These are phyloP conservation scores for Macquaria australasica DNA, from an alignment of 2,113 vertebrate genomes.

Conservation along the genomic window DNA sequence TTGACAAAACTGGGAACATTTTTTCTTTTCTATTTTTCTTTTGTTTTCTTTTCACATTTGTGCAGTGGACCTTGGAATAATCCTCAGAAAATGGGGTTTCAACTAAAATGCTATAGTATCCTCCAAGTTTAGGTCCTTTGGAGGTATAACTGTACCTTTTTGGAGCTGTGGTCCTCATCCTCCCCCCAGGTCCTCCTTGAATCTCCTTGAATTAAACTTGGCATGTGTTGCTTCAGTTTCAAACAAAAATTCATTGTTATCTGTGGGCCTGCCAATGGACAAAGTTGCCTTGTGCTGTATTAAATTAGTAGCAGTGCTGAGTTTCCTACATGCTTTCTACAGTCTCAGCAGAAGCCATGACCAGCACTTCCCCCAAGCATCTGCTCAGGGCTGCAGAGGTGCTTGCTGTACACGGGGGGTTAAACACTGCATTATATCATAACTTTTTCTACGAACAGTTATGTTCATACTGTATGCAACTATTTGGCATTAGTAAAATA, in stretches of 20 bases:
- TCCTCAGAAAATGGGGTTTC: not conserved
- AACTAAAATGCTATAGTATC: not conserved
- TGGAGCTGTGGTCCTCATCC: not conserved
- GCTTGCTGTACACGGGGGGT: constrained; percentile 46
- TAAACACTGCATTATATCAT: constrained; percentile 52
- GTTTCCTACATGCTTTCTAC: constrained; percentile 27
- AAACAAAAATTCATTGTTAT: constrained; percentile 6
- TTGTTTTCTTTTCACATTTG: not conserved
- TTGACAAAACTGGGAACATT: constrained; percentile 3
- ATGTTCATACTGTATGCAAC: not conserved
- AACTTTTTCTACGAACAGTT: constrained; percentile 2
- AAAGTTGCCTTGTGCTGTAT: constrained; percentile 36
- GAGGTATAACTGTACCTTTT: constrained; percentile 3
- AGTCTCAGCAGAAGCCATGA: constrained; percentile 53
- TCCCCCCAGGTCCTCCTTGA: not conserved
- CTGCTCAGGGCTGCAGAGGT: constrained; percentile 60
- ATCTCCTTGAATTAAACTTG: constrained; percentile 16
- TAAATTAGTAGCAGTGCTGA: constrained; percentile 38
- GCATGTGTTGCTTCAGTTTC: not conserved
- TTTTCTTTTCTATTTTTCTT: not conserved
- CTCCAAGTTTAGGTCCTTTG: constrained; percentile 3
- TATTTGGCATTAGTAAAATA: not conserved
- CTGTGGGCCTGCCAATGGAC: constrained; percentile 7
- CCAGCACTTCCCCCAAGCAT: constrained; percentile 55
- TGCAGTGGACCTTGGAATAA: not conserved